phyloP scores from a whole-genome alignment of 92 coral and sea anemone genomes.

The Meandrina meandrites region DNA sequence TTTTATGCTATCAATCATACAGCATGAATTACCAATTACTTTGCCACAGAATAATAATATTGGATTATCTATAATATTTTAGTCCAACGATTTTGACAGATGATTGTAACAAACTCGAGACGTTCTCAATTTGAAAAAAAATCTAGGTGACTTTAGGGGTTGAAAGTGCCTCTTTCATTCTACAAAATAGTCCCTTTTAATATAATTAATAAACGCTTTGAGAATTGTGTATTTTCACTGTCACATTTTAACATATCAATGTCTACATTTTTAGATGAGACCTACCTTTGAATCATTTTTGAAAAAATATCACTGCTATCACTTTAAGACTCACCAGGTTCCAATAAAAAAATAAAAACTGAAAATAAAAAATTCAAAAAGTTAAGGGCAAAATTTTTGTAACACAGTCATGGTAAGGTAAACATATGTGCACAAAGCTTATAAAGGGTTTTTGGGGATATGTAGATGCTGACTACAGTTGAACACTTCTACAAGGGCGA shows the following conservation, averaged over 20 bases:
- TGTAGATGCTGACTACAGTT: background rate
- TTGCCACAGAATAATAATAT: too few species aligned
- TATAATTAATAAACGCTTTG: too few species aligned
- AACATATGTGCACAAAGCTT: too few species aligned
- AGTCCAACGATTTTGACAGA: too few species aligned
- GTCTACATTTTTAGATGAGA: background rate
- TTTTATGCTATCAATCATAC: too few species aligned
- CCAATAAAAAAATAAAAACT: background rate
- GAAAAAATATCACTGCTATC: background rate
- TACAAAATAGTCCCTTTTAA: too few species aligned
- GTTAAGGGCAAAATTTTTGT: background rate
- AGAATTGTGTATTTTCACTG: background rate
- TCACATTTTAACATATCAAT: background rate
- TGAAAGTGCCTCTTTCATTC: background rate
- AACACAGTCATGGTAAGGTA: background rate
- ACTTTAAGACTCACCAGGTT: background rate
- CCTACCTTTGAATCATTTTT: conserved; percentile 29
- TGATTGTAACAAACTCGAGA: too few species aligned
- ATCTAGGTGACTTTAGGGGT: background rate
- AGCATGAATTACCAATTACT: too few species aligned
- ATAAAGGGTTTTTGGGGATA: too few species aligned
- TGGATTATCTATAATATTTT: too few species aligned
- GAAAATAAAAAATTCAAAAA: background rate
- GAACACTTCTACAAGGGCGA: too few species aligned
- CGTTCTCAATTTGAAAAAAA: too few species aligned